A percentile compares a stretch with the other conserved stretches of the same genome.
Conservation (phyloP, 30 jellyfish, hydroid and myxozoan genomes). For the Pelagia noctiluca region DNA sequence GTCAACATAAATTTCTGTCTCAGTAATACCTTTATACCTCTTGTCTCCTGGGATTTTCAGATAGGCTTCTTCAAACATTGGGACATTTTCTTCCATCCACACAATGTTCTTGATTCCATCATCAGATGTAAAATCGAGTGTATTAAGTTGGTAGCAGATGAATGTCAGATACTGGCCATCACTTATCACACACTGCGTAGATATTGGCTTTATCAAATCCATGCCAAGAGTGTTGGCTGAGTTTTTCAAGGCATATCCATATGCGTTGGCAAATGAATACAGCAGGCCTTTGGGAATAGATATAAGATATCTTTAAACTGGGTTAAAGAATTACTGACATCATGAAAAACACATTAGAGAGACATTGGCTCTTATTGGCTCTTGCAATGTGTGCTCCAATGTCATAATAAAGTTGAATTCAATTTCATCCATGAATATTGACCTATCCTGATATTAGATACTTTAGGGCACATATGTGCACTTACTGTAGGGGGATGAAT, state of each 20-base stretch:
- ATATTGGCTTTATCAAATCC: conserved; percentile 68
- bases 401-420: too few species aligned
- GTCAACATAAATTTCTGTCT: conserved; percentile 44
- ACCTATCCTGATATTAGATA: too few species aligned
- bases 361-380: too few species aligned
- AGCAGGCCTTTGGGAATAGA: conserved; percentile 33
- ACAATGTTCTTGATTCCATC: conserved; percentile 71
- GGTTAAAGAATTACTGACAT: too few species aligned
- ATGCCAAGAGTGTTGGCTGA: conserved; percentile 51
- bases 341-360: too few species aligned
- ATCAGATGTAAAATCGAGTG: conserved; percentile 69
- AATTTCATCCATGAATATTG: too few species aligned
- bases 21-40: conserved; percentile 37
- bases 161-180: conserved; percentile 66
- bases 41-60: conserved; percentile 57
- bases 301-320: too few species aligned
- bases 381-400: too few species aligned
- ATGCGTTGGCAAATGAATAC: conserved; percentile 70
- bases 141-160: conserved; percentile 83
- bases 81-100: conserved; percentile 70
- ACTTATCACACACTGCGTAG: conserved; percentile 70
- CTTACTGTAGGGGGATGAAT: too few species aligned
- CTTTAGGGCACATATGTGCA: too few species aligned
- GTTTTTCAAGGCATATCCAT: conserved; percentile 44
- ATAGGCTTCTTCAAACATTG: conserved; percentile 67